Conservation (phyloP, 2,888 invertebrate species). For the Alitta virens region DNA sequence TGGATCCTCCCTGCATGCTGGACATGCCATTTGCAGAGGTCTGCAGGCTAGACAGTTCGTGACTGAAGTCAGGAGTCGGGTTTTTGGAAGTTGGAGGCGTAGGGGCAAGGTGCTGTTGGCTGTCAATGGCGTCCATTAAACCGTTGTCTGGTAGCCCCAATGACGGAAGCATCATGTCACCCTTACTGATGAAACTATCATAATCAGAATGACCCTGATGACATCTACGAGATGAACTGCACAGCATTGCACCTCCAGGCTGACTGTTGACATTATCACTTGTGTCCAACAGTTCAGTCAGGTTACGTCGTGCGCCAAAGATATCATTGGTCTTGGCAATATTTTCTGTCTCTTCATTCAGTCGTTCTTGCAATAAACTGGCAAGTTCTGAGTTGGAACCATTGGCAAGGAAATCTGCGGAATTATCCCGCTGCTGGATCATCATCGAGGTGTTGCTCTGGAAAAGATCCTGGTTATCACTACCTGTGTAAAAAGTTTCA, state of each 20-base stretch:
- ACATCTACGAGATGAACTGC: no score
- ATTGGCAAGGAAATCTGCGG: not conserved
- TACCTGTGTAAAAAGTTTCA: constrained; percentile 2
- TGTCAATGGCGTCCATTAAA: no score
- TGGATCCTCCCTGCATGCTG: not conserved
- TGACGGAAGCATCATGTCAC: constrained; percentile 12
- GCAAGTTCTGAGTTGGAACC: not conserved
- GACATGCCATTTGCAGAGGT: not conserved
- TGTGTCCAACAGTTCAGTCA: constrained; percentile 8
- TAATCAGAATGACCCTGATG: not conserved
- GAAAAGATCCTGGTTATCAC: constrained; percentile 4
- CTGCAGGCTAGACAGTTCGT: not conserved
- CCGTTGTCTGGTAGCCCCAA: constrained; percentile 1
- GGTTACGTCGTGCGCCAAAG: constrained; percentile 5
- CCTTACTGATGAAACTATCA: not conserved
- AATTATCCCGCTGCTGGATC: not conserved
- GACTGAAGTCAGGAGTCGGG: not conserved
- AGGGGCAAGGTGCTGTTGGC: not conserved
- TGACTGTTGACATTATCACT: not conserved
- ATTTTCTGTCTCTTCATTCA: not conserved
- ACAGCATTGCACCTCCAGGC: no score
- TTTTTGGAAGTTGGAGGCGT: not conserved
- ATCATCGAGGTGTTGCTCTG: not conserved
- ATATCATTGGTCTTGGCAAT: not conserved
- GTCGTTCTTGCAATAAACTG: constrained; percentile 9